These are phyloP conservation scores for Clangula hyemalis DNA, from an alignment of 2,797 vertebrate genomes.

Conservation along the genomic window DNA sequence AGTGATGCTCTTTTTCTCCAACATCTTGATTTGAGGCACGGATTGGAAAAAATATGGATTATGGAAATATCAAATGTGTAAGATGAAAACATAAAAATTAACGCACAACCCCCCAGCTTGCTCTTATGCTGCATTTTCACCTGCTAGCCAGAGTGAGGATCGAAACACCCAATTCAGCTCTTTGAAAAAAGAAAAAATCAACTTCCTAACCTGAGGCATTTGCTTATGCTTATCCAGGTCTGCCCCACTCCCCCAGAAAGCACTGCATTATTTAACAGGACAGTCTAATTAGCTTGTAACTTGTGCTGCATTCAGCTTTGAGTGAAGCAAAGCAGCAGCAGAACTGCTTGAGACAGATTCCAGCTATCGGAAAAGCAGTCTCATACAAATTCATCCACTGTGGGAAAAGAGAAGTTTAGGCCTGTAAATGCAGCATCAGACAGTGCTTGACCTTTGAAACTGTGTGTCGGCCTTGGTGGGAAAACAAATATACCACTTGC, in stretches of 20 bases:
- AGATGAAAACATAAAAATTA: not conserved
- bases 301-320: conserved; percentile 10
- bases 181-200: not conserved
- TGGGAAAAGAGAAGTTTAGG: conserved; percentile 73
- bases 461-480: conserved; percentile 77
- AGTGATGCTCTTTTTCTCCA: not conserved
- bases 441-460: conserved; percentile 77
- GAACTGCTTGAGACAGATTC: conserved; percentile 53
- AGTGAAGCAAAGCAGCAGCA: conserved; percentile 57
- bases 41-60: not conserved
- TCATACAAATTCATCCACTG: conserved; percentile 59
- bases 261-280: conserved; percentile 19
- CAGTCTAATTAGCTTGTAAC: conserved; percentile 37
- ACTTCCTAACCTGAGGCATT: not conserved
- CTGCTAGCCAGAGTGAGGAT: not conserved
- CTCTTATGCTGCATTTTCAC: not conserved
- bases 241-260: not conserved
- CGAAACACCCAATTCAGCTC: not conserved
- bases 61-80: not conserved
- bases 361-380: conserved; percentile 59
- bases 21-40: not conserved
- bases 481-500: conserved; percentile 80
- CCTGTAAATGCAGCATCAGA: conserved; percentile 68
- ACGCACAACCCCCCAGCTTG: not conserved
- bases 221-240: not conserved